Percentiles rank a stretch among this genome's conserved stretches.
Evolutionary conservation across 2,797 vertebrate genomes (phyloP).

Genomic region (Selene dorsalis): DNA sequence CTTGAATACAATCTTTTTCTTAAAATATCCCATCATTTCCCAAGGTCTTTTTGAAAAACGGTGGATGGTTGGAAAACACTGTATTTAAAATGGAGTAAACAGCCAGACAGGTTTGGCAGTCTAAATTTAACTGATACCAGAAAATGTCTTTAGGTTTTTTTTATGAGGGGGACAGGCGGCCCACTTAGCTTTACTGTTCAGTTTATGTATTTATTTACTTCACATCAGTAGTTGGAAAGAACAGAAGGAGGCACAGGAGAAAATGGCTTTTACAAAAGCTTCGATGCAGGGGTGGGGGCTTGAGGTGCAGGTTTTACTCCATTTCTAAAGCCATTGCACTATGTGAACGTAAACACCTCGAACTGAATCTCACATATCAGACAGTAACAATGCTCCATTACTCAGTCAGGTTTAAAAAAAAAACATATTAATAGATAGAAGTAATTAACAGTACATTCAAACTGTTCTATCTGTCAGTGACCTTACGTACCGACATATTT

Average conservation of each 20-base stretch:
- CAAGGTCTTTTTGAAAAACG: conserved; percentile 11
- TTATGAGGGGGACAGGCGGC: conserved; percentile 26
- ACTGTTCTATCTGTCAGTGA: no score
- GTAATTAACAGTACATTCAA: no score
- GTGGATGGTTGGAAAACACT: conserved; percentile 16
- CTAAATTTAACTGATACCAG: conserved; percentile 27
- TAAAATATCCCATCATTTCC: conserved; percentile 24
- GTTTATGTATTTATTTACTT: conserved; percentile 30
- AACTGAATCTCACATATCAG: not conserved
- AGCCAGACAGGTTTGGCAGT: conserved; percentile 23
- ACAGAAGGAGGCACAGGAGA: not conserved
- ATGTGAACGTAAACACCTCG: conserved; percentile 13
- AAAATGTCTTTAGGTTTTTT: conserved; percentile 29
- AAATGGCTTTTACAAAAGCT: conserved; percentile 27
- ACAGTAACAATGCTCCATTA: not conserved
- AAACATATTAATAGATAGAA: no score
- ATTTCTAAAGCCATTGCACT: conserved; percentile 14
- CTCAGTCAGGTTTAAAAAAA: no score
- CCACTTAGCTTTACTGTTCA: conserved; percentile 43
- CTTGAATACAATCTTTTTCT: not conserved
- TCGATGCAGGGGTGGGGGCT: conserved; percentile 21
- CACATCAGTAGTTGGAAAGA: conserved; percentile 16
- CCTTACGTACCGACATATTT: no score
- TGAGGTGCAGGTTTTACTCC: not conserved
- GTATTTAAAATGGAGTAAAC: conserved; percentile 17